A percentile compares a stretch with the other conserved stretches of the same genome.
These are phyloP conservation scores for Apeira syringaria DNA, from an alignment of 2,888 invertebrate genomes.

Conservation along the genomic window DNA sequence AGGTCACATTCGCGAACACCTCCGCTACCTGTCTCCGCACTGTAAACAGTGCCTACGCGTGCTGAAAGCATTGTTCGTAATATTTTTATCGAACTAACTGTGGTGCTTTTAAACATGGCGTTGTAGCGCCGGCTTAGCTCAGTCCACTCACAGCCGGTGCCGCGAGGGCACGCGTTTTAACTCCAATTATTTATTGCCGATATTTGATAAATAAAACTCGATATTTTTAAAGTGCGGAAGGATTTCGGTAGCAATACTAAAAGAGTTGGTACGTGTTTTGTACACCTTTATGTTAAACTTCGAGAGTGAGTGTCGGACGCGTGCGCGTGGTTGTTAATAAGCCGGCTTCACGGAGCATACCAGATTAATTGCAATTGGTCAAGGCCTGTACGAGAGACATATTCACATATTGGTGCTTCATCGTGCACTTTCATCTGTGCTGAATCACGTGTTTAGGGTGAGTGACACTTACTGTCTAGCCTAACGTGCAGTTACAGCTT, in stretches of 20 bases:
- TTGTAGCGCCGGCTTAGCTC: slow-evolving; percentile 48
- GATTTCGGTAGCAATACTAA: slow-evolving; percentile 29
- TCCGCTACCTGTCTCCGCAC: slow-evolving; percentile 14
- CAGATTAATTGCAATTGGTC: slow-evolving; percentile 60
- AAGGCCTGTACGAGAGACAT: slow-evolving; percentile 50
- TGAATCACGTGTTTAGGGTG: slow-evolving; percentile 60
- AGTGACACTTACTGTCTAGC: slow-evolving; percentile 59
- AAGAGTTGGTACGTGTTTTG: slow-evolving; percentile 34
- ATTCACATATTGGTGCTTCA: slow-evolving; percentile 56
- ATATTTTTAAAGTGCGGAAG: slow-evolving; percentile 38
- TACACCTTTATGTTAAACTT: slow-evolving; percentile 41
- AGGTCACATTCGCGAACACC: slow-evolving; percentile 18
- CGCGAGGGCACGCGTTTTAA: slow-evolving; percentile 59
- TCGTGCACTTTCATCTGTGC: slow-evolving; percentile 48
- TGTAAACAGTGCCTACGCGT: slow-evolving; percentile 34
- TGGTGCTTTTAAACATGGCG: slow-evolving; percentile 74
- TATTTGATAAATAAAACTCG: slow-evolving; percentile 39
- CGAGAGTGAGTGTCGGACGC: slow-evolving; percentile 56
- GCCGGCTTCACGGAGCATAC: slow-evolving; percentile 57
- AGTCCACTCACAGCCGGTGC: slow-evolving; percentile 60
- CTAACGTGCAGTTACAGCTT: slow-evolving; percentile 53
- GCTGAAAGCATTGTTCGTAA: slow-evolving; percentile 53
- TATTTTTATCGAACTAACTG: slow-evolving; percentile 55
- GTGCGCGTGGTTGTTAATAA: slow-evolving; percentile 56
- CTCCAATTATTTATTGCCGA: slow-evolving; percentile 39